phyloP scores from a whole-genome alignment of 2,797 vertebrate species.

The Lepidocolaptes lacrymiger region DNA sequence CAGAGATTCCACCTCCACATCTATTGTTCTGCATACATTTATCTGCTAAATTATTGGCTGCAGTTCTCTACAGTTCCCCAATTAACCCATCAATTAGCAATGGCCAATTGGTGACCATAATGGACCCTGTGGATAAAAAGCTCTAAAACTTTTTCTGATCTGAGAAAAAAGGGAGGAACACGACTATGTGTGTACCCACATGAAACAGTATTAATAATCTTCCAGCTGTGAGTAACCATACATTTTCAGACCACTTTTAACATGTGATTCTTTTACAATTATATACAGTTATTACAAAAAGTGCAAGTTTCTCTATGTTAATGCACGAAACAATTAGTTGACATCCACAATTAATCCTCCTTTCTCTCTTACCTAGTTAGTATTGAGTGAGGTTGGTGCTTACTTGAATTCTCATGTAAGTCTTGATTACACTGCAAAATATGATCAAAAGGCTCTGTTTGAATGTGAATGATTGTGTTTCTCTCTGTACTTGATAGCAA shows the following conservation, averaged over 20 bases:
- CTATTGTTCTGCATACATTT: slow-evolving; percentile 66
- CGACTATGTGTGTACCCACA: background rate
- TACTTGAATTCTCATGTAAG: slow-evolving; percentile 74
- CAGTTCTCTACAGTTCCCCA: slow-evolving; percentile 70
- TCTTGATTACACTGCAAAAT: slow-evolving; percentile 78
- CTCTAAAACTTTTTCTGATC: background rate
- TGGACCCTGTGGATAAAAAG: slow-evolving; percentile 49
- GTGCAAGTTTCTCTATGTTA: slow-evolving; percentile 33
- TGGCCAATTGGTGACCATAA: slow-evolving; percentile 34
- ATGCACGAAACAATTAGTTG: slow-evolving; percentile 43
- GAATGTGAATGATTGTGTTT: slow-evolving; percentile 76
- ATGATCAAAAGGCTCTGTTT: slow-evolving; percentile 80
- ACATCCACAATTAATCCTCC: slow-evolving; percentile 66
- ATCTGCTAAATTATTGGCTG: slow-evolving; percentile 62
- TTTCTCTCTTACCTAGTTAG: slow-evolving; percentile 72
- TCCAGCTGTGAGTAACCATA: slow-evolving; percentile 10
- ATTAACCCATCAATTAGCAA: slow-evolving; percentile 69
- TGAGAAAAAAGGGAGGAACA: background rate
- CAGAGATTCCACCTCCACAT: slow-evolving; percentile 60
- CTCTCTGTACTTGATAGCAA: slow-evolving; percentile 75
- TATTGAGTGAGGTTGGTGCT: slow-evolving; percentile 26
- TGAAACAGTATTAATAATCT: background rate
- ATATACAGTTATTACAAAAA: background rate
- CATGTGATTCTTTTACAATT: background rate
- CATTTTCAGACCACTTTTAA: background rate